Percentiles rank a stretch among this genome's conserved stretches.
These are phyloP conservation scores for Trileptium ribeirensis DNA, from an alignment of 2,888 invertebrate species.

Conservation along the genomic window DNA sequence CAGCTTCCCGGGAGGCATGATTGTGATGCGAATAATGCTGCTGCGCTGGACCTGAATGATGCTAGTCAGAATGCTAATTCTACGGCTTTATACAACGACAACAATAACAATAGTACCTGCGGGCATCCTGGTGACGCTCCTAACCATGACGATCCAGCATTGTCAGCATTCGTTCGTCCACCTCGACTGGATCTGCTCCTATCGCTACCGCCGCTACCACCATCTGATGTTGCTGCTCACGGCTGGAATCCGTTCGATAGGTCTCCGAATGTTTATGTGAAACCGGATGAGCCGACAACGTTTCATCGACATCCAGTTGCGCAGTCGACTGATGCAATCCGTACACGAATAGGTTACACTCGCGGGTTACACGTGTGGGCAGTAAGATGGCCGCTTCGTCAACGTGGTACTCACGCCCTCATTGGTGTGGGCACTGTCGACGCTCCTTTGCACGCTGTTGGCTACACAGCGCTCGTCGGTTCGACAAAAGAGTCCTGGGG, in stretches of 20 bases:
- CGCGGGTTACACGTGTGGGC: conserved; percentile 97
- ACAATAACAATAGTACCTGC: background rate
- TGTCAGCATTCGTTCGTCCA: conserved; percentile 66
- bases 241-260: conserved; percentile 94
- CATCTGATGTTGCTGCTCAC: conserved; percentile 67
- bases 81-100: background rate
- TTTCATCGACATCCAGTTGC: conserved; percentile 95
- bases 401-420: conserved; percentile 93
- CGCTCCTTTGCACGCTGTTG: conserved; percentile 89
- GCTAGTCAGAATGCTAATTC: background rate
- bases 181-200: conserved; percentile 87
- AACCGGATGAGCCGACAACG: conserved; percentile 94
- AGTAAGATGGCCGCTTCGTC: conserved; percentile 90
- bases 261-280: conserved; percentile 95
- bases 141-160: background rate
- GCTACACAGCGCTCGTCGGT: conserved; percentile 86
- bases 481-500: conserved; percentile 96
- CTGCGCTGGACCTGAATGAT: background rate
- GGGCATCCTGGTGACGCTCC: background rate
- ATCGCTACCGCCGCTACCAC: conserved; percentile 86
- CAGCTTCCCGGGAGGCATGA: background rate
- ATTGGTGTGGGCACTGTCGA: conserved; percentile 89
- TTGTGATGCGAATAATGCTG: background rate
- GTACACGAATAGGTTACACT: conserved; percentile 86
- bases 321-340: conserved; percentile 97